These are phyloP conservation scores for Smithornis capensis DNA, from an alignment of 2,113 vertebrate genomes.

Conservation along the genomic window DNA sequence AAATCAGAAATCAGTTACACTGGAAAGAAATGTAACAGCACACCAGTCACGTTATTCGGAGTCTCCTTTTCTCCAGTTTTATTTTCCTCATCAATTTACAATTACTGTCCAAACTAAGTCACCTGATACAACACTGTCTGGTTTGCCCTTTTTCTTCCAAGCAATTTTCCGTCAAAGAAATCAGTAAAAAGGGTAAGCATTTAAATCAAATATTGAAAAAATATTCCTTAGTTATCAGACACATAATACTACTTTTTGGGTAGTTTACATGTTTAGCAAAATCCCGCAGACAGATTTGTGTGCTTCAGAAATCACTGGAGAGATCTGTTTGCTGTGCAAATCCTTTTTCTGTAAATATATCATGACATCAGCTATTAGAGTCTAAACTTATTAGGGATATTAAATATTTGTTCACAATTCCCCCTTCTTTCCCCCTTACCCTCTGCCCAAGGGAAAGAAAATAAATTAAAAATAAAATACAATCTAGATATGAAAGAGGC, in stretches of 20 bases:
- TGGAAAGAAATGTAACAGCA: background rate
- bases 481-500: background rate
- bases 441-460: background rate
- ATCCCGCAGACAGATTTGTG: background rate
- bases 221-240: background rate
- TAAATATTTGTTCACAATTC: background rate
- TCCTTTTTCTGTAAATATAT: background rate
- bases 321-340: background rate
- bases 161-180: background rate
- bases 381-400: background rate
- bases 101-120: background rate
- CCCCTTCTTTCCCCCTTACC: background rate
- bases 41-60: background rate
- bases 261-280: background rate
- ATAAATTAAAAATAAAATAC: background rate
- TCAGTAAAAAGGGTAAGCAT: background rate
- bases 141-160: background rate
- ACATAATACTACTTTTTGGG: background rate
- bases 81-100: background rate
- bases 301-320: background rate
- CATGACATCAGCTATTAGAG: background rate
- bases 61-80: background rate
- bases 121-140: background rate
- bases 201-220: background rate
- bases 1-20: background rate